These are phyloP conservation scores for Phycodurus eques DNA, from an alignment of 2,113 vertebrate species.

Conservation along the genomic window DNA sequence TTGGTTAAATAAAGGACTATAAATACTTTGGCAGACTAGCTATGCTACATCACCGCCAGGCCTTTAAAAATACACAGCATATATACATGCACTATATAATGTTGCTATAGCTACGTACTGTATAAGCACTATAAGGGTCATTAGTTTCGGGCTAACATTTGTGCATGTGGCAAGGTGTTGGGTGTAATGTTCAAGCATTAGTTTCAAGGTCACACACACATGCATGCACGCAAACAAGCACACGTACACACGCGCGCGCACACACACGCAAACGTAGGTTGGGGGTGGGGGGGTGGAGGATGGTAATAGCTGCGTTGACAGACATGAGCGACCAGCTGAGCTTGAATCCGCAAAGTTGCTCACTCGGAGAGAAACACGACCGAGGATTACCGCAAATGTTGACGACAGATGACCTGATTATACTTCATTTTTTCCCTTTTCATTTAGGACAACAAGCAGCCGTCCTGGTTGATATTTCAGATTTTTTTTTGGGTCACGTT, in stretches of 20 bases:
- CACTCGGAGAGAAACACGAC: constrained; percentile 60
- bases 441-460: not conserved
- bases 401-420: constrained; percentile 44
- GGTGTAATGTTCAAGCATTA: constrained; percentile 75
- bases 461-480: not conserved
- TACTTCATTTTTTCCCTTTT: not conserved
- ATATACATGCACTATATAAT: not conserved
- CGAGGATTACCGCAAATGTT: constrained; percentile 52
- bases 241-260: constrained; percentile 29
- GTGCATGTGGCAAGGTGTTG: constrained; percentile 58
- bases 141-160: constrained; percentile 37
- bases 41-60: not conserved
- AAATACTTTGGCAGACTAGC: not conserved
- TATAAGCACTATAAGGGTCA: constrained; percentile 34
- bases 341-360: constrained; percentile 53
- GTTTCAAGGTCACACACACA: constrained; percentile 84
- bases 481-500: not conserved
- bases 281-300: constrained; percentile 52
- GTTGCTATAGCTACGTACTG: not conserved
- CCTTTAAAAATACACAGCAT: not conserved
- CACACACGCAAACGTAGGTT: too few species aligned
- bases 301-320: constrained; percentile 95
- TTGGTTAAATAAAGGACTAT: not conserved
- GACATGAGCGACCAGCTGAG: constrained; percentile 91
- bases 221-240: constrained; percentile 32